Percentiles rank a stretch among this genome's conserved stretches.
Conservation (phyloP, 2,797 vertebrate species). For the Echiichthys vipera region DNA sequence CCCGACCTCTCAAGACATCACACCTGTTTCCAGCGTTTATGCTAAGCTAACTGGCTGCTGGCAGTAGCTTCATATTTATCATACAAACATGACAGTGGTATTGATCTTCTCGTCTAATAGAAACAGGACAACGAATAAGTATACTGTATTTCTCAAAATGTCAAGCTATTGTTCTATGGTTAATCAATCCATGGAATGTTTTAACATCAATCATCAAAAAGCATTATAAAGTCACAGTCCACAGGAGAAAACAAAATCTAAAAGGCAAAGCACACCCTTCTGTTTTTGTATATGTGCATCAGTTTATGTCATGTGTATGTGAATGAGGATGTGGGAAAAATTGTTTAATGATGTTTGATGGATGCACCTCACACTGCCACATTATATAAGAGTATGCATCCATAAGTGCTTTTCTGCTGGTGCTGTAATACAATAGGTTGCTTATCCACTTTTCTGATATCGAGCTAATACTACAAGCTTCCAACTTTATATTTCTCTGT, state of each 20-base stretch:
- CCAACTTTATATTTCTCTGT: constrained; percentile 12
- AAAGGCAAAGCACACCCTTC: neutral
- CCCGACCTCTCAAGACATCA: no score
- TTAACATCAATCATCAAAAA: neutral
- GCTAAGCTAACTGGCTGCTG: neutral
- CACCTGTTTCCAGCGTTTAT: neutral
- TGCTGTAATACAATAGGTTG: constrained; percentile 1
- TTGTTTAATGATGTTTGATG: neutral
- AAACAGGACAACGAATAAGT: no score
- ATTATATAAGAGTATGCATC: neutral
- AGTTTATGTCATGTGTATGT: neutral
- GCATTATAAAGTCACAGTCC: neutral
- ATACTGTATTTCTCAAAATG: neutral
- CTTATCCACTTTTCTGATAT: constrained; percentile 11
- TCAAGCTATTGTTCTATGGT: neutral
- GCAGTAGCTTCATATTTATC: neutral
- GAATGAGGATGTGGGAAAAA: neutral
- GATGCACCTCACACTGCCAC: neutral
- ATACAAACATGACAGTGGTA: neutral
- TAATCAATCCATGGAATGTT: neutral
- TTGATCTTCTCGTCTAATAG: neutral
- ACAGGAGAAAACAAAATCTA: neutral
- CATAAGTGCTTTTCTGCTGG: neutral
- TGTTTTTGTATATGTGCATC: neutral
- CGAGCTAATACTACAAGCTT: neutral